These are phyloP conservation scores for Villa cingulata DNA, from an alignment of 2,888 invertebrate genomes.

Conservation along the genomic window DNA sequence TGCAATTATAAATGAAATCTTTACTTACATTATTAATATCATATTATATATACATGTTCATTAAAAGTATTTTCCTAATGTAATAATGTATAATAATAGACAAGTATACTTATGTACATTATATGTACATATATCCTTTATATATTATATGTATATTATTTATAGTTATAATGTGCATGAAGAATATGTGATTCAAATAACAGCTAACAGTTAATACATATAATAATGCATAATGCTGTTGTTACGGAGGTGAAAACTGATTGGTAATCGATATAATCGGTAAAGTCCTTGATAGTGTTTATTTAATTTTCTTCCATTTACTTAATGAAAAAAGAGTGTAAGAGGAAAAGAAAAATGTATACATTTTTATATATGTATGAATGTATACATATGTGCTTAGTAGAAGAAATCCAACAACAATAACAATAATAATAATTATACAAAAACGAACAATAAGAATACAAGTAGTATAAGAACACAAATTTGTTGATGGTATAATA, in stretches of 20 bases:
- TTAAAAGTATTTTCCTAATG: not conserved
- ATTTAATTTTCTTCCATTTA: constrained; percentile 7
- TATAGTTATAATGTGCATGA: not conserved
- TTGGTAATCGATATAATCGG: not conserved
- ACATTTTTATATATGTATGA: no score
- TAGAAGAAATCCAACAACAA: not conserved
- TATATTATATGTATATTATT: not conserved
- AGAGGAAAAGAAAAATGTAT: not conserved
- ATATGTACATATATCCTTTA: not conserved
- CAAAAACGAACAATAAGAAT: no score
- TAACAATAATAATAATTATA: not conserved
- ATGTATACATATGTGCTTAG: no score
- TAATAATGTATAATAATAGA: no score
- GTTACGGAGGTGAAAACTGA: not conserved
- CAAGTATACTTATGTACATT: not conserved
- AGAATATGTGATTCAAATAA: no score
- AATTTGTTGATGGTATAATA: no score
- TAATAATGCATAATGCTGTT: no score
- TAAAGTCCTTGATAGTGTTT: not conserved
- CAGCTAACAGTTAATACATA: no score
- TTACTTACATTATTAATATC: not conserved
- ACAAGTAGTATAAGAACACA: no score
- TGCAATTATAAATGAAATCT: not conserved
- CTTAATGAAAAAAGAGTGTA: constrained; percentile 1
- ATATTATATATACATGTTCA: not conserved